A percentile compares a stretch with the other conserved stretches of the same genome.
Evolutionary conservation across 1,140 invertebrate species (phyloP).

Genomic region (Megalonaias nervosa): DNA sequence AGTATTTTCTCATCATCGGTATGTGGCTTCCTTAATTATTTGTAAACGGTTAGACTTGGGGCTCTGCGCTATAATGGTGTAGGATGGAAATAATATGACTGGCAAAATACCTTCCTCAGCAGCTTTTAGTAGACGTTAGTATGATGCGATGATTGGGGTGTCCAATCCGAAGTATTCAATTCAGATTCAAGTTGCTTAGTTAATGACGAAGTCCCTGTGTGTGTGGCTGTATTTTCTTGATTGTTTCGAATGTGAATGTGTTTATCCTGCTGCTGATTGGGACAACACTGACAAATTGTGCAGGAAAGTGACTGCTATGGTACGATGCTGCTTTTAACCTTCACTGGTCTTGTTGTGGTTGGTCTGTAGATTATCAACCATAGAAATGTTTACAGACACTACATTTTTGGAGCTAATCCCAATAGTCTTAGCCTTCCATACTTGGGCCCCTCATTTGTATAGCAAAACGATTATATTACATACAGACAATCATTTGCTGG

Average conservation of each 20-base stretch:
- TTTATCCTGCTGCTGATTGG: constrained; percentile 9
- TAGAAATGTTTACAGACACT: constrained; percentile 15
- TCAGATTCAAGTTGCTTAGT: background rate
- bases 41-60: too few species aligned
- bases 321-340: constrained; percentile 6
- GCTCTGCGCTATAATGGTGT: too few species aligned
- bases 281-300: background rate
- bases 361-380: constrained; percentile 3
- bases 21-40: too few species aligned
- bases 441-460: background rate
- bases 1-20: too few species aligned
- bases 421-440: constrained; percentile 22
- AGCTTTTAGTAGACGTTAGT: constrained; percentile 21
- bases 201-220: constrained; percentile 15
- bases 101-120: constrained; percentile 3
- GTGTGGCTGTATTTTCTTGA: constrained; percentile 29
- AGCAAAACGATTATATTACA: constrained; percentile 21
- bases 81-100: background rate
- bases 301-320: background rate
- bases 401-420: constrained; percentile 34
- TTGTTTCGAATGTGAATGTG: constrained; percentile 11
- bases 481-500: constrained; percentile 26
- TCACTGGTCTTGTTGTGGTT: constrained; percentile 15
- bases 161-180: background rate
- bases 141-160: constrained; percentile 16